Base-by-base conservation (phyloP, 2,797 vertebrate species). In the Buphagus erythrorhynchus region DNA sequence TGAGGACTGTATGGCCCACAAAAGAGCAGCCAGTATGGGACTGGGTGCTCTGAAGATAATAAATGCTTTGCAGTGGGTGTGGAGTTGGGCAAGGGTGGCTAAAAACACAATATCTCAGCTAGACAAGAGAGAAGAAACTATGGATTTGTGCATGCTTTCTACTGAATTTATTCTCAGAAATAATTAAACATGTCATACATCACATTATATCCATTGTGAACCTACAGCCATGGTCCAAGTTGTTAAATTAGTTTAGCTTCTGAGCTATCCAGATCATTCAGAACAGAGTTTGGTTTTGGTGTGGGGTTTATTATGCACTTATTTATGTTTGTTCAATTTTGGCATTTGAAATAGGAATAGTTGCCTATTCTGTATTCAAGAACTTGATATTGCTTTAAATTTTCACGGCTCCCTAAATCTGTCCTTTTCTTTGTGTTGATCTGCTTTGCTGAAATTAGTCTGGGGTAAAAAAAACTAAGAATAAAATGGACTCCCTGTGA, bases 191-290 rank as follows among this genome's bases (percentile, higher is more conserved):
- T 25, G 9, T 40, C 16, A 65, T 35, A 10, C 29, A n/a, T 57
- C 7, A 19, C 3, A 16, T 42, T 55, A 55, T 14, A 71, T 16
- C 11, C 5, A 24, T 11, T 9, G 6, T 9, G 4, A n/a, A 35
- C 10, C 14, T 54, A 35, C 15, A n/a, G 0, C 33, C 14, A 25
- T 13, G 2, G 24, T 48, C 14, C 7, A 4, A 46, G 35, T 11
- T 40, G 3, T 57, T 35, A 65, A 62, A 90, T 55, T 29, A 8
- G 33, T 78, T 84, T 62, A 38, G 4, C 4, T 49, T 78, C 54
- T 66, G 24, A 66, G 18, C 35, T 43, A 62, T 11, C 5, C 8
- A 55, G 19, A 16, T n/a, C 3, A 21, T n/a, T 55, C 31, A 69
- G 29, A 54, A 38, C 1, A 52, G 4, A 2, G 7, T 16, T 46